Conservation (phyloP, 2,888 invertebrate species). For the Andricus curvator region DNA sequence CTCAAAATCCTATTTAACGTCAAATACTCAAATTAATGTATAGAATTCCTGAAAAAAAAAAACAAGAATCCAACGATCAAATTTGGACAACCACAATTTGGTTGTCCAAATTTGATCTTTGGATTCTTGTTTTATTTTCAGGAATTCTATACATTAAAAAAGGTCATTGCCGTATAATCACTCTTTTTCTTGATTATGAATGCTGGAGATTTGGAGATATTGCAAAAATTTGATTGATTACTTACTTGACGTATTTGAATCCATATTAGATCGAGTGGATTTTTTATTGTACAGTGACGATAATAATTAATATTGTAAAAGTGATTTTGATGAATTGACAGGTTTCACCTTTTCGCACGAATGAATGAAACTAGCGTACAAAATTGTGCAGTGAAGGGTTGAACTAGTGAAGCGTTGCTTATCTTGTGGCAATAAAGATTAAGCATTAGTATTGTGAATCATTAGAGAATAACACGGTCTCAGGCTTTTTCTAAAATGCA, state of each 20-base stretch:
- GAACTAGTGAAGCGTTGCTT: constrained; percentile 24
- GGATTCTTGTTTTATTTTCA: too few species aligned
- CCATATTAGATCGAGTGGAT: neutral
- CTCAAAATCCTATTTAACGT: too few species aligned
- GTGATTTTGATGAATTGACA: neutral
- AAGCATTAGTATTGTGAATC: constrained; percentile 20
- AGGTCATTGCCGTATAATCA: too few species aligned
- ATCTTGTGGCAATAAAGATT: constrained; percentile 34
- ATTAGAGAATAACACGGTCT: constrained; percentile 10
- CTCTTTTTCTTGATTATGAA: neutral
- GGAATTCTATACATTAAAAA: too few species aligned
- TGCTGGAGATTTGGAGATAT: neutral
- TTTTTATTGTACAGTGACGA: neutral
- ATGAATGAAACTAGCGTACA: constrained; percentile 4
- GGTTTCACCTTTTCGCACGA: neutral
- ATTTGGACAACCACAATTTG: too few species aligned
- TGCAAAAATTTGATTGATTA: neutral
- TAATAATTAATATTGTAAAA: neutral
- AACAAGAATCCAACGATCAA: too few species aligned
- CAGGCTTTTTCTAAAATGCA: neutral
- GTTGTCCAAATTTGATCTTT: too few species aligned
- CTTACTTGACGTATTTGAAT: neutral
- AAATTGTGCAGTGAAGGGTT: constrained; percentile 24
- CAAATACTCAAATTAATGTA: too few species aligned
- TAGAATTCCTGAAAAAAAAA: too few species aligned